Conservation (phyloP, 2,113 vertebrate genomes). For the Canis aureus region DNA sequence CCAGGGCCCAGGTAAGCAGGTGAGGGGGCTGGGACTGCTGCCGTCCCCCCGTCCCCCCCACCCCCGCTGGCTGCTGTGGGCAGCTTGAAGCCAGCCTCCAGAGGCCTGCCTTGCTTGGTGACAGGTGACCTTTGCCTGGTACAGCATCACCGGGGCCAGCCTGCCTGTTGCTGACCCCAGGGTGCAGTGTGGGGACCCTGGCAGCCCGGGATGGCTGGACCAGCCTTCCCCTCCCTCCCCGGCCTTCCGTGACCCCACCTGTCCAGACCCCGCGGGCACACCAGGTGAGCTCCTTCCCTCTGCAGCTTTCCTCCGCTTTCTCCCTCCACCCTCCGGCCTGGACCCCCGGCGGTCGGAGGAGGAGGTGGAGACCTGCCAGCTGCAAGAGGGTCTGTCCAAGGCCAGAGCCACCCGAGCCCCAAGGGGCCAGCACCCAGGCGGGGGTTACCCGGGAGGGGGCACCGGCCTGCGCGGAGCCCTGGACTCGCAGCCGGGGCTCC, state of each 20-base stretch:
- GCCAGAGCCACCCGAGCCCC: not conserved
- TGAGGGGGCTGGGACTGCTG: not conserved
- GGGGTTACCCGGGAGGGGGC: not conserved
- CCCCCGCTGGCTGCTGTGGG: not conserved
- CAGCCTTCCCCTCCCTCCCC: not conserved
- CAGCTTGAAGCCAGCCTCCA: not conserved
- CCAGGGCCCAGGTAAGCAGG: not conserved
- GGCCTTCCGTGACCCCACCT: not conserved
- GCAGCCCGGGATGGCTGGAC: too few species aligned
- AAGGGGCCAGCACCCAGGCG: not conserved
- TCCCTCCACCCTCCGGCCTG: not conserved
- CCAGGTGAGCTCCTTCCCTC: not conserved
- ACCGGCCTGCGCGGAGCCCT: rapidly evolving
- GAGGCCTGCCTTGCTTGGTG: rapidly evolving
- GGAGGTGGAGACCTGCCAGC: not conserved
- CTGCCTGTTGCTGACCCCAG: not conserved
- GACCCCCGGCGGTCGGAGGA: not conserved
- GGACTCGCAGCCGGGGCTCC: rapidly evolving
- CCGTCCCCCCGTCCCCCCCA: rapidly evolving
- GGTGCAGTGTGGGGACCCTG: not conserved
- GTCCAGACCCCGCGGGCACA: rapidly evolving
- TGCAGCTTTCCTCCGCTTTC: rapidly evolving
- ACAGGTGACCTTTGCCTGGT: not conserved
- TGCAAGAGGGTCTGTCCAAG: not conserved
- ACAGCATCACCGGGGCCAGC: not conserved